Conservation (phyloP, 1,140 invertebrate species). For the Zelostemma sp. region DNA sequence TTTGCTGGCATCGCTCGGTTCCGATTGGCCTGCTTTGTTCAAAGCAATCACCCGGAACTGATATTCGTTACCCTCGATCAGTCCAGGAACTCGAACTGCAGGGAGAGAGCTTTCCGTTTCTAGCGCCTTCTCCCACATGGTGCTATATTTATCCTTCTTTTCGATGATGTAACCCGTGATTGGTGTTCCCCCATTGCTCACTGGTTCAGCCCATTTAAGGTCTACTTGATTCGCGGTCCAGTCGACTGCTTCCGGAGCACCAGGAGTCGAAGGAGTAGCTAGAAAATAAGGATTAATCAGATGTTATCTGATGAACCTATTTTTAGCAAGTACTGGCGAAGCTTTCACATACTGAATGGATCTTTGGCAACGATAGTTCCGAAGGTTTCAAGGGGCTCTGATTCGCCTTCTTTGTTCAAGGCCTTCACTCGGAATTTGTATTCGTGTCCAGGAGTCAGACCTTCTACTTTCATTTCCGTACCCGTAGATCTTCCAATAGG, state of each 20-base stretch:
- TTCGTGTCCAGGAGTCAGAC: constrained; percentile 91
- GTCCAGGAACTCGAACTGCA: constrained; percentile 82
- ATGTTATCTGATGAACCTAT: background rate
- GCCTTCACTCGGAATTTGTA: constrained; percentile 99
- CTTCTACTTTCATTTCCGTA: constrained; percentile 90
- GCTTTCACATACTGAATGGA: constrained; percentile 86
- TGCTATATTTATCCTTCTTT: constrained; percentile 96
- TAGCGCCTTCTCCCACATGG: constrained; percentile 90
- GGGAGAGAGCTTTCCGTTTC: constrained; percentile 82
- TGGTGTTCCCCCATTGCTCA: constrained; percentile 90
- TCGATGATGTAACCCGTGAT: constrained; percentile 96
- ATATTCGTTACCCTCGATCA: constrained; percentile 98
- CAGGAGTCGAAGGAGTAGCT: constrained; percentile 86
- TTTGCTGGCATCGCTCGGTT: constrained; percentile 89
- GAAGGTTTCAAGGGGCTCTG: constrained; percentile 94
- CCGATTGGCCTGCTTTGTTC: constrained; percentile 94
- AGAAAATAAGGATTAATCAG: constrained; percentile 44
- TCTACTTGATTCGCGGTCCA: constrained; percentile 94
- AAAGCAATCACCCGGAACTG: constrained; percentile 97
- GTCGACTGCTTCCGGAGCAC: constrained; percentile 88
- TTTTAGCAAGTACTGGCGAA: too few relatives aligned
- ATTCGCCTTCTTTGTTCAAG: constrained; percentile 96
- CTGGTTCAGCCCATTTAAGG: constrained; percentile 85
- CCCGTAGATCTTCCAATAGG: constrained; percentile 85
- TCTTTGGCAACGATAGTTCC: constrained; percentile 95